These are phyloP conservation scores for Globodera rostochiensis DNA, from an alignment of 1,140 invertebrate genomes.

Conservation along the genomic window DNA sequence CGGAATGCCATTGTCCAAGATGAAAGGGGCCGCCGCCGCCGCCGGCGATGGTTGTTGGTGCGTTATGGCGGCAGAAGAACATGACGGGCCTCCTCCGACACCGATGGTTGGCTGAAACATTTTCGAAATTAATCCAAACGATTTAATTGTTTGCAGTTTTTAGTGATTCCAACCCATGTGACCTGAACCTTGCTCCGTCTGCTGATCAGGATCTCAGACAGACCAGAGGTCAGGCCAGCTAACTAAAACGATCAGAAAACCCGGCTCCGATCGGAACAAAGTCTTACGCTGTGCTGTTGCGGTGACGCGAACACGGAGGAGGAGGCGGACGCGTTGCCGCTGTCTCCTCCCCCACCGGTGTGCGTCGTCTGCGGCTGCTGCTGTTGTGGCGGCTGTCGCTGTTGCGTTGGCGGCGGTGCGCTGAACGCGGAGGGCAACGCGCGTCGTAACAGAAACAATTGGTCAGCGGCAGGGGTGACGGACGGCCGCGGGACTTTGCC, in stretches of 20 bases:
- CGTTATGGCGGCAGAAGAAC: neutral
- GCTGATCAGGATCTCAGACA: neutral
- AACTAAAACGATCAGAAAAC: neutral
- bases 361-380: neutral
- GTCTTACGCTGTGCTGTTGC: constrained; percentile 1
- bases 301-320: constrained; percentile 20
- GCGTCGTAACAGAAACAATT: neutral
- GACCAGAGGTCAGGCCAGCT: neutral
- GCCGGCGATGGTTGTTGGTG: neutral
- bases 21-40: neutral
- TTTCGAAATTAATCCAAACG: neutral
- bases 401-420: neutral
- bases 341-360: neutral
- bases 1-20: constrained; percentile 17
- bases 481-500: neutral
- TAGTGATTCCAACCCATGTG: neutral
- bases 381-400: neutral
- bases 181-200: neutral
- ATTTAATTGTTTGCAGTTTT: neutral
- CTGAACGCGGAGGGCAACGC: constrained; percentile 8
- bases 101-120: neutral
- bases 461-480: neutral
- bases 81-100: neutral
- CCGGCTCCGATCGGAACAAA: neutral
- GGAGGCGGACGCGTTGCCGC: constrained; percentile 26